These are phyloP conservation scores for Bombus polaris DNA, from an alignment of 1,140 invertebrate genomes.

Conservation along the genomic window DNA sequence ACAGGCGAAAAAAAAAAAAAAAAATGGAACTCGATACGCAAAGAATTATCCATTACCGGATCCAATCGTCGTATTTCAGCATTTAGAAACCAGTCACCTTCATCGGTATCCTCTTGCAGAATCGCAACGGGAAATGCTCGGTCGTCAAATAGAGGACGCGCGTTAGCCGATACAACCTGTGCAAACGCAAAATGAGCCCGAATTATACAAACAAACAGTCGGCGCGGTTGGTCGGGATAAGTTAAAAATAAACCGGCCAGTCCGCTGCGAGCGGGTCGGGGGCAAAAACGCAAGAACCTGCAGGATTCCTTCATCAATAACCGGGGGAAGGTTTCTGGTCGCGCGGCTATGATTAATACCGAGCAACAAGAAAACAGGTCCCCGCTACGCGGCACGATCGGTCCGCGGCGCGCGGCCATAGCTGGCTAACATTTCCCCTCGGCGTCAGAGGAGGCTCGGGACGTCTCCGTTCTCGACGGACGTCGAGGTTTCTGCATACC, in stretches of 20 bases:
- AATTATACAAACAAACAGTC: conserved; percentile 35
- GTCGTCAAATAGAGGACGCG: neutral
- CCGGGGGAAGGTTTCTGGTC: conserved; percentile 30
- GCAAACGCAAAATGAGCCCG: neutral
- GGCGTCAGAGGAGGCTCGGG: conserved; percentile 22
- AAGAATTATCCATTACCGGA: neutral
- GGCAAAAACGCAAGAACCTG: conserved; percentile 21
- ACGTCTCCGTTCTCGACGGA: conserved; percentile 18
- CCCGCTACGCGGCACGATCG: conserved; percentile 12
- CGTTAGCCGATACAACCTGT: neutral
- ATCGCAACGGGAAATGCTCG: neutral
- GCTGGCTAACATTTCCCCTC: conserved; percentile 28
- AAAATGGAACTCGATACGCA: neutral
- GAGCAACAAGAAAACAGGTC: conserved; percentile 32
- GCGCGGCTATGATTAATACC: conserved; percentile 48
- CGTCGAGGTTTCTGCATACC: conserved; percentile 52
- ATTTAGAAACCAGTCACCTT: neutral
- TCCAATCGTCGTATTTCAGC: neutral
- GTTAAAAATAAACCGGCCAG: conserved; percentile 34
- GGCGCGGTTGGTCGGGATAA: neutral
- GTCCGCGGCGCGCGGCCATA: neutral
- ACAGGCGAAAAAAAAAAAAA: neutral
- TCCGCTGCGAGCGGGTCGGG: neutral
- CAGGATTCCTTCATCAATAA: conserved; percentile 46
- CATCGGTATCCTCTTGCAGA: neutral